Conservation (phyloP, 92 coral and sea anemone genomes). For the Phymanthus crucifer region DNA sequence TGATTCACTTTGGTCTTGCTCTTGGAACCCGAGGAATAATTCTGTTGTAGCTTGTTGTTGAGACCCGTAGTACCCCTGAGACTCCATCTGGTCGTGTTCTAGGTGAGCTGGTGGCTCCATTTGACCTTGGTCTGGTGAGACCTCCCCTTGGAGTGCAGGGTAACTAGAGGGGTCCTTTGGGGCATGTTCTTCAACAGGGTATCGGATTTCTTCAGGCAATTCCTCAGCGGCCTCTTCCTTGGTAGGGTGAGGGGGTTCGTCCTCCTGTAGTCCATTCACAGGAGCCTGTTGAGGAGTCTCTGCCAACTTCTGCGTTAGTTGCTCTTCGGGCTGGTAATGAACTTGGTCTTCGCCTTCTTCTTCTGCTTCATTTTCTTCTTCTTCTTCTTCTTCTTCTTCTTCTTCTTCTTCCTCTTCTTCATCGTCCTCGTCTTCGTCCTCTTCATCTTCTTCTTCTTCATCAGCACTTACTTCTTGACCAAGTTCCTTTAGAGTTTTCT, state of each 20-base stretch:
- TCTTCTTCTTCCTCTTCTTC: constrained; percentile 60
- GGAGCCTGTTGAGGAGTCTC: background rate
- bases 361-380: constrained; percentile 30
- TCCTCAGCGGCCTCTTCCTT: background rate
- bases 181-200: constrained; percentile 17
- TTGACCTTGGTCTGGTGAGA: background rate
- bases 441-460: constrained; percentile 71
- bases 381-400: constrained; percentile 34
- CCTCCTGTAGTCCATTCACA: background rate
- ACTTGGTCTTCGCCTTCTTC: constrained; percentile 26
- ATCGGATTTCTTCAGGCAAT: background rate
- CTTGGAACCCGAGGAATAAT: background rate
- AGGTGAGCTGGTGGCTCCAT: background rate
- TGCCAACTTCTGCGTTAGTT: constrained; percentile 14
- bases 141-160: background rate
- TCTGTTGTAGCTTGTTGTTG: background rate
- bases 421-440: constrained; percentile 52
- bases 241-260: background rate
- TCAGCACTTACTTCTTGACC: constrained; percentile 80
- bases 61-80: background rate
- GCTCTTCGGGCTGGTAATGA: constrained; percentile 17
- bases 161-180: background rate
- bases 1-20: background rate
- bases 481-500: constrained; percentile 71
- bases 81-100: background rate